A percentile compares a stretch with the other conserved stretches of the same genome.
Evolutionary conservation across 2,113 vertebrate species (phyloP).

Genomic region (Mobula hypostoma): DNA sequence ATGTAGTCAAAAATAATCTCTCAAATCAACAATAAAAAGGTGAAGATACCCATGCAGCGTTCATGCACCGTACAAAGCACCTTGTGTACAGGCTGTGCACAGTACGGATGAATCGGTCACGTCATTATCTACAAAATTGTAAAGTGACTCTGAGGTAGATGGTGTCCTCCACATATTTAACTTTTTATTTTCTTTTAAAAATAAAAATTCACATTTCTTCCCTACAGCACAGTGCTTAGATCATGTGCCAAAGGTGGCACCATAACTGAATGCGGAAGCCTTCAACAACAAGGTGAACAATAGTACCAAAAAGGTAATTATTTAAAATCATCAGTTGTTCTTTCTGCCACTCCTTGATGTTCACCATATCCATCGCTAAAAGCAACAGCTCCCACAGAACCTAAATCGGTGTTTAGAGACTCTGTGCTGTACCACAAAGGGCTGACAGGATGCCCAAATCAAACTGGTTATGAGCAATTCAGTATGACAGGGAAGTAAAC

Average conservation of each 20-base stretch:
- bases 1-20: conserved; percentile 90
- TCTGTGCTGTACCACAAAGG: background rate
- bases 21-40: conserved; percentile 86
- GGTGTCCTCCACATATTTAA: conserved; percentile 47
- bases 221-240: background rate
- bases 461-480: conserved; percentile 48
- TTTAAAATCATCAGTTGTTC: conserved; percentile 47
- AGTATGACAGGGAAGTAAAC: conserved; percentile 48
- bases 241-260: background rate
- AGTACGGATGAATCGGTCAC: conserved; percentile 51
- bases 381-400: background rate
- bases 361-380: conserved; percentile 51
- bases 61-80: too few relatives aligned
- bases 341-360: conserved; percentile 52
- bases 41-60: conserved; percentile 33
- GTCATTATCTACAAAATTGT: conserved; percentile 63
- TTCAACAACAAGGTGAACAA: background rate
- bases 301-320: background rate
- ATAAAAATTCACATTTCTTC: background rate
- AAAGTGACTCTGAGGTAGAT: conserved; percentile 73
- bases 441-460: conserved; percentile 48
- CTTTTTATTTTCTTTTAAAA: background rate
- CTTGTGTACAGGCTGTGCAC: too few relatives aligned
- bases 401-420: background rate
- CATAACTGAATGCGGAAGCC: background rate